These are phyloP conservation scores for Nomada lathburiana DNA, from an alignment of 2,888 invertebrate species.

Conservation along the genomic window DNA sequence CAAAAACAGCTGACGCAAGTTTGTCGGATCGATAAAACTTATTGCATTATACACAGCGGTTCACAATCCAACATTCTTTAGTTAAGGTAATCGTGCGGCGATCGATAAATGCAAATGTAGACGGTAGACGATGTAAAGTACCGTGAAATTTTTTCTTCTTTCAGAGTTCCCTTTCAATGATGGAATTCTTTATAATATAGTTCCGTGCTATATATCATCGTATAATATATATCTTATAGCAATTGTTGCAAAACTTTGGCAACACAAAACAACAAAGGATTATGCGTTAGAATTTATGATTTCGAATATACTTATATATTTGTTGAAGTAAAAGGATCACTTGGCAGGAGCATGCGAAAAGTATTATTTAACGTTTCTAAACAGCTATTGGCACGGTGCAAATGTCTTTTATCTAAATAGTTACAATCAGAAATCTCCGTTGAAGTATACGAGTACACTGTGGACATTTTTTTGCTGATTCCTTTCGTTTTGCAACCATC, in stretches of 20 bases:
- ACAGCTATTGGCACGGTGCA: conserved; percentile 5
- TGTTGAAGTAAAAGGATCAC: conserved; percentile 9
- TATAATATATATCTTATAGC: no score
- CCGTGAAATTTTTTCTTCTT: no score
- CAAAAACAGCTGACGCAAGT: conserved; percentile 43
- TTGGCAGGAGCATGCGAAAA: conserved; percentile 32
- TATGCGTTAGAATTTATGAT: conserved; percentile 6
- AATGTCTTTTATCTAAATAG: conserved; percentile 6
- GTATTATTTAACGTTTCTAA: conserved; percentile 20
- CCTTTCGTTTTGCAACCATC: no score
- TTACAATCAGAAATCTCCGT: not conserved
- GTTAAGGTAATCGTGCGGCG: not conserved
- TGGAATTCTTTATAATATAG: not conserved
- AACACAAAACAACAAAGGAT: conserved; percentile 8
- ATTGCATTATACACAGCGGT: conserved; percentile 31
- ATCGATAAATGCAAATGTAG: not conserved
- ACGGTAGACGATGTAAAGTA: not conserved
- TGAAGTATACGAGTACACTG: not conserved
- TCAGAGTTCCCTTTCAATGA: not conserved
- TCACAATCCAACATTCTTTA: conserved; percentile 19
- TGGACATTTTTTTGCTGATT: no score
- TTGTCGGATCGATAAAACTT: conserved; percentile 44
- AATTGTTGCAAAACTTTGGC: no score
- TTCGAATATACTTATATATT: conserved; percentile 2
- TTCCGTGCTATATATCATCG: no score